Percentiles rank a stretch among this genome's conserved stretches.
Evolutionary conservation across 2,888 invertebrate species (phyloP).

Genomic region (Mythimna lalbum): DNA sequence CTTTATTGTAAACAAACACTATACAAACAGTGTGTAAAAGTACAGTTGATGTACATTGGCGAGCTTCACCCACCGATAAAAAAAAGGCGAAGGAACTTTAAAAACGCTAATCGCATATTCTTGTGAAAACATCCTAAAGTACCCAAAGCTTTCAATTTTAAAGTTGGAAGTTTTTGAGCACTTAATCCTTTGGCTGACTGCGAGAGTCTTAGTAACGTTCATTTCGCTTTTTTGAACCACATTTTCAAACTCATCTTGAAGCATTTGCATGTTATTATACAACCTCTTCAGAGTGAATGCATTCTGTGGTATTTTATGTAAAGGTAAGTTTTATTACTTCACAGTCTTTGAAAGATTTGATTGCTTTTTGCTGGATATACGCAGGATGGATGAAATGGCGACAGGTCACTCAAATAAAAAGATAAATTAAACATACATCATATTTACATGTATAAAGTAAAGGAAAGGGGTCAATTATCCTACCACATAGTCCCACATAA

Average conservation of each 20-base stretch:
- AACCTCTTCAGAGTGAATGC: slow-evolving; percentile 27
- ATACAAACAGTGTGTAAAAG: too few relatives aligned
- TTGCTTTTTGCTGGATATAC: too few relatives aligned
- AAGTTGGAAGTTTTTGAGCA: slow-evolving; percentile 53
- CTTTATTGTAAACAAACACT: too few relatives aligned
- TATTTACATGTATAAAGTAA: too few relatives aligned
- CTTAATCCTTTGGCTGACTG: slow-evolving; percentile 25
- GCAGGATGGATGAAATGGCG: too few relatives aligned
- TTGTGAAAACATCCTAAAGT: slow-evolving; percentile 37
- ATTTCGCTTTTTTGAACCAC: slow-evolving; percentile 19
- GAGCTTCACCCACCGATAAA: too few relatives aligned
- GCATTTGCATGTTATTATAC: slow-evolving; percentile 47
- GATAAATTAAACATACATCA: too few relatives aligned
- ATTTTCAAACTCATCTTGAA: slow-evolving; percentile 37
- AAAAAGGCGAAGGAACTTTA: slow-evolving; percentile 11
- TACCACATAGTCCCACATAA: not conserved
- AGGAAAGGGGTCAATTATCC: not conserved
- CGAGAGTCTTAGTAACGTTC: slow-evolving; percentile 36
- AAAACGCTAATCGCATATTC: slow-evolving; percentile 35
- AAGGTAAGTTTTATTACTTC: slow-evolving; percentile 18
- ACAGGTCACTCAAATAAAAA: too few relatives aligned
- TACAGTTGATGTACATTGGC: too few relatives aligned
- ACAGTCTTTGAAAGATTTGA: not conserved
- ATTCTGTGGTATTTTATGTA: slow-evolving; percentile 21
- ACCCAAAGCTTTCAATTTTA: slow-evolving; percentile 50